Conservation (phyloP, 2,888 invertebrate species). For the Drosophila ezoana region DNA sequence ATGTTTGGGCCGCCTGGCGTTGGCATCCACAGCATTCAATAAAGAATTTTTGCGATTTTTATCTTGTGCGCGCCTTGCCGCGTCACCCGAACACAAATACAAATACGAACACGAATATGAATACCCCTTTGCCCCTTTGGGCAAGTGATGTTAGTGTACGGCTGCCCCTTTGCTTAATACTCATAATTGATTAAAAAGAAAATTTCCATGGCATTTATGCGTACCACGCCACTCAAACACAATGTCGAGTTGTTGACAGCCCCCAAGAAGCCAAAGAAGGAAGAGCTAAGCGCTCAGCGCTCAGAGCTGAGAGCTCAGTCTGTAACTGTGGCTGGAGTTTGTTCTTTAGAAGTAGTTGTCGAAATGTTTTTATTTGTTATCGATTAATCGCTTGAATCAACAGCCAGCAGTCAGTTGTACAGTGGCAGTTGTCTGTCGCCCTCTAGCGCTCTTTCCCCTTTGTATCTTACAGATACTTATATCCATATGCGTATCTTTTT, state of each 20-base stretch:
- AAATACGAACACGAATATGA: slow-evolving; percentile 24
- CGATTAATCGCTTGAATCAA: slow-evolving; percentile 79
- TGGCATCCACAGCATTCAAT: slow-evolving; percentile 78
- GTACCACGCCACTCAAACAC: slow-evolving; percentile 77
- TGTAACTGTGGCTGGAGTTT: slow-evolving; percentile 25
- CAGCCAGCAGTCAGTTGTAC: slow-evolving; percentile 56
- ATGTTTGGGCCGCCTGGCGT: slow-evolving; percentile 41
- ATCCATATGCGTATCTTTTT: slow-evolving; percentile 11
- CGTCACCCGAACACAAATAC: slow-evolving; percentile 51
- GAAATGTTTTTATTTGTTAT: slow-evolving; percentile 81
- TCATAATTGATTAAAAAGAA: slow-evolving; percentile 81
- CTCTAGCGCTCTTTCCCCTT: not conserved
- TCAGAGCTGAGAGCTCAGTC: slow-evolving; percentile 1
- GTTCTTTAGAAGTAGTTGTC: slow-evolving; percentile 79
- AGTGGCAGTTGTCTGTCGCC: slow-evolving; percentile 53
- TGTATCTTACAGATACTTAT: slow-evolving; percentile 41
- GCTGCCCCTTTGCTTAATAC: slow-evolving; percentile 67
- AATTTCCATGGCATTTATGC: slow-evolving; percentile 81
- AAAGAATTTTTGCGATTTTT: slow-evolving; percentile 80
- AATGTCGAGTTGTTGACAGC: slow-evolving; percentile 78
- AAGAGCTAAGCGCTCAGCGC: not conserved
- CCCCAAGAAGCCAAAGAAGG: slow-evolving; percentile 21
- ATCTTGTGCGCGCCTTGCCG: slow-evolving; percentile 61
- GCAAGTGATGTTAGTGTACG: slow-evolving; percentile 39
- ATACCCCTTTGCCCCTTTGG: slow-evolving; percentile 28